These are phyloP conservation scores for Mormyrus hasselquistii DNA, from an alignment of 2,797 vertebrate species.

Conservation along the genomic window DNA sequence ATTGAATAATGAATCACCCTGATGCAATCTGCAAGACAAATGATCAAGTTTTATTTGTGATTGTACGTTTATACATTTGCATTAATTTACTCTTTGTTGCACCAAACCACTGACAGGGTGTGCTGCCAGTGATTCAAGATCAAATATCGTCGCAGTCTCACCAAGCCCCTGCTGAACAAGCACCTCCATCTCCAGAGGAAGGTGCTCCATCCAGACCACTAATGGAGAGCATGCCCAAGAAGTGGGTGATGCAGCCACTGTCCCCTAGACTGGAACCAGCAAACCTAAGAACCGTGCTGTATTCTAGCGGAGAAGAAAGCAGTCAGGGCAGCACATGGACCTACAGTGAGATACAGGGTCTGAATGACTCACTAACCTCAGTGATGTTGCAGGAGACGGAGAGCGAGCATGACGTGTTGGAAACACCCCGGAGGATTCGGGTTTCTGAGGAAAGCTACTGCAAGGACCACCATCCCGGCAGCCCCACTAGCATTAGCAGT, in stretches of 20 bases:
- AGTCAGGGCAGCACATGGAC: slow-evolving; percentile 23
- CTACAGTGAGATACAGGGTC: background rate
- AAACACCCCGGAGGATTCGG: slow-evolving; percentile 36
- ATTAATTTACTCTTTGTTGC: background rate
- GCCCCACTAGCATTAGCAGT: slow-evolving; percentile 39
- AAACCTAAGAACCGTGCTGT: slow-evolving; percentile 50
- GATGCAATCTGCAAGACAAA: background rate
- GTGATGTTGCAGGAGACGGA: slow-evolving; percentile 26
- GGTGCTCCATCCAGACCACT: background rate
- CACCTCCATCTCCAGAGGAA: background rate
- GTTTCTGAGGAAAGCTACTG: slow-evolving; percentile 38
- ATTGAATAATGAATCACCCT: background rate
- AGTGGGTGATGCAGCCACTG: slow-evolving; percentile 59
- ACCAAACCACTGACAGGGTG: slow-evolving; percentile 23
- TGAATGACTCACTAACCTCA: slow-evolving; percentile 30
- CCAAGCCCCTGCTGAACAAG: slow-evolving; percentile 17
- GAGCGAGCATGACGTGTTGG: slow-evolving; percentile 24
- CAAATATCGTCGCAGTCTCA: slow-evolving; percentile 15
- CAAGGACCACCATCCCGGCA: slow-evolving; percentile 41
- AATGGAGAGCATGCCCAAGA: slow-evolving; percentile 56
- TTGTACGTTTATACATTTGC: background rate
- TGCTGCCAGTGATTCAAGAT: slow-evolving; percentile 17
- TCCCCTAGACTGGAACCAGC: slow-evolving; percentile 55
- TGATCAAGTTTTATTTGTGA: background rate
- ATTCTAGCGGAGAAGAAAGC: background rate